Percentiles rank a stretch among this genome's conserved stretches.
phyloP scores from a whole-genome alignment of 2,888 invertebrate species.

The Acholoe squamosa region DNA sequence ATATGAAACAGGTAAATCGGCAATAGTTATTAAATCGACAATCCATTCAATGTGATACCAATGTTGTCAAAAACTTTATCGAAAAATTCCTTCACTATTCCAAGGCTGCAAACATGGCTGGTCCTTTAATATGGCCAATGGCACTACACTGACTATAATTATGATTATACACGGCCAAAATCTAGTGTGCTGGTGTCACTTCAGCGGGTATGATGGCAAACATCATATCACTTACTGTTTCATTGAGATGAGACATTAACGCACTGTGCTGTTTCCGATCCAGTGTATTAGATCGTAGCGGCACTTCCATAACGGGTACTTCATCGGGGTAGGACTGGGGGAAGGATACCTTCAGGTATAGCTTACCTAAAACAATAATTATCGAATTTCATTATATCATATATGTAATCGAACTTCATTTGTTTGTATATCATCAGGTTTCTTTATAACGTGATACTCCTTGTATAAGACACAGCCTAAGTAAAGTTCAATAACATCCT shows the following conservation, averaged over 20 bases:
- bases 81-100: neutral
- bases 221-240: neutral
- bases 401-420: too few relatives aligned
- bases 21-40: neutral
- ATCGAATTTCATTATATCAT: too few relatives aligned
- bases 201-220: neutral
- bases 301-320: conserved; percentile 24
- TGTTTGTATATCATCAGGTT: too few relatives aligned
- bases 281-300: neutral
- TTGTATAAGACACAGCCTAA: neutral
- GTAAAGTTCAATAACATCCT: neutral
- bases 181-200: neutral
- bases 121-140: neutral
- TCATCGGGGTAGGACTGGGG: conserved; percentile 31
- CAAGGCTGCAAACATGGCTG: neutral
- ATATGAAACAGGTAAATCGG: neutral
- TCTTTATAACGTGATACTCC: too few relatives aligned
- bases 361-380: conserved; percentile 41
- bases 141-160: neutral
- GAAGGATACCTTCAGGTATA: conserved; percentile 55
- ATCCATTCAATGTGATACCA: neutral
- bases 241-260: neutral
- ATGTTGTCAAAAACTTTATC: neutral
- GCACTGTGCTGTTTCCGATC: neutral
- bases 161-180: neutral